These are phyloP conservation scores for Hyposoter didymator DNA, from an alignment of 2,888 invertebrate genomes.

Conservation along the genomic window DNA sequence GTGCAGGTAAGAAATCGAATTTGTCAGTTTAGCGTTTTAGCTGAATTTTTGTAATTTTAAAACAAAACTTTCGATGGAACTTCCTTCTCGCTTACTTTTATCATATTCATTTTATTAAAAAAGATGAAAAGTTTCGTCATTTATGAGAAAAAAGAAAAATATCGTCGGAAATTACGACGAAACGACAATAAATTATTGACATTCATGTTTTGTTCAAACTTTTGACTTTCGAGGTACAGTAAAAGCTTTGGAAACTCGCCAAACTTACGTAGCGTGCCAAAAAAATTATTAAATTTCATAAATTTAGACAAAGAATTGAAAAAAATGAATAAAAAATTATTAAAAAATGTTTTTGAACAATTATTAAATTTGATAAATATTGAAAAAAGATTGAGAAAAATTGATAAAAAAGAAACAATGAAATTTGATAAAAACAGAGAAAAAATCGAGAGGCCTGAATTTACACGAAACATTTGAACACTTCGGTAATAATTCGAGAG, in stretches of 20 bases:
- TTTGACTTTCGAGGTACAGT: background rate
- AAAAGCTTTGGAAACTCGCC: background rate
- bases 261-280: background rate
- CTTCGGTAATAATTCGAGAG: background rate
- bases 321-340: too few relatives aligned
- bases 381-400: too few relatives aligned
- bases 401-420: too few relatives aligned
- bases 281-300: background rate
- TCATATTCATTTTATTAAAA: background rate
- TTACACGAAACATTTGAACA: background rate
- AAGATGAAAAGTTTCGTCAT: background rate
- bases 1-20: constrained; percentile 86
- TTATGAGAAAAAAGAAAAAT: background rate
- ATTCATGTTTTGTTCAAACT: background rate
- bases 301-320: background rate
- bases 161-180: background rate
- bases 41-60: background rate
- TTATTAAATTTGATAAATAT: too few relatives aligned
- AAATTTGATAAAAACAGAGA: too few relatives aligned
- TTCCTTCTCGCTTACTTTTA: background rate
- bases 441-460: background rate
- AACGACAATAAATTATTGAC: background rate
- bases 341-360: too few relatives aligned
- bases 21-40: background rate
- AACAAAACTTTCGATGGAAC: background rate